Evolutionary conservation across 1,140 invertebrate species (phyloP).

Genomic region (Brachionus koreanus): DNA sequence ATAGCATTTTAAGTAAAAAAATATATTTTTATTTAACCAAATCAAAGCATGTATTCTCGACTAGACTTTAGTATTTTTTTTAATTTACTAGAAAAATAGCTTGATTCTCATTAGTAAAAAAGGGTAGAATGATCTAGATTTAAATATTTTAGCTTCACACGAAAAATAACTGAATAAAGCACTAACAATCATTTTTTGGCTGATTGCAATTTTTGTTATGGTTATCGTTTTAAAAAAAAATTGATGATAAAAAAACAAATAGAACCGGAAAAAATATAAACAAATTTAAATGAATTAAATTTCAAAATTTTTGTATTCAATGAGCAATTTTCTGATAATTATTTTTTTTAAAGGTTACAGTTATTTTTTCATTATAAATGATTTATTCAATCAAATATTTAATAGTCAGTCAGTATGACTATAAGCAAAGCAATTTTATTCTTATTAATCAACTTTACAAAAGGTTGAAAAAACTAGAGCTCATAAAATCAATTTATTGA

Average conservation of each 20-base stretch:
- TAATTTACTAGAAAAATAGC: neutral
- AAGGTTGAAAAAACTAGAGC: neutral
- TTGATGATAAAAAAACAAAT: neutral
- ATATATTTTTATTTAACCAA: neutral
- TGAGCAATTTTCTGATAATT: neutral
- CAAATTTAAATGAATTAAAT: neutral
- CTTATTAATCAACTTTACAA: neutral
- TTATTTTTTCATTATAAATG: neutral
- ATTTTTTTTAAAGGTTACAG: neutral
- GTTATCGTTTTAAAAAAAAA: neutral
- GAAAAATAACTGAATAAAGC: neutral
- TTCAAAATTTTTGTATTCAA: neutral
- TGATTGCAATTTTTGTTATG: neutral
- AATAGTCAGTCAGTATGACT: neutral
- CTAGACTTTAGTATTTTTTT: conserved; percentile 11
- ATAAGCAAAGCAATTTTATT: neutral
- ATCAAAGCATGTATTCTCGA: conserved; percentile 17
- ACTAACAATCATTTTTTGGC: neutral
- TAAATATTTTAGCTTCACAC: neutral
- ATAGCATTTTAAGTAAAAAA: conserved; percentile 13
- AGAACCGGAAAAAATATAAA: neutral
- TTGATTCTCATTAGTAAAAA: conserved; percentile 17
- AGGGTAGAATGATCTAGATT: neutral
- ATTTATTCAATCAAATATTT: neutral
- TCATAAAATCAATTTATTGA: neutral